Conservation (phyloP, 2,888 invertebrate species). For the Escarpia spicata region DNA sequence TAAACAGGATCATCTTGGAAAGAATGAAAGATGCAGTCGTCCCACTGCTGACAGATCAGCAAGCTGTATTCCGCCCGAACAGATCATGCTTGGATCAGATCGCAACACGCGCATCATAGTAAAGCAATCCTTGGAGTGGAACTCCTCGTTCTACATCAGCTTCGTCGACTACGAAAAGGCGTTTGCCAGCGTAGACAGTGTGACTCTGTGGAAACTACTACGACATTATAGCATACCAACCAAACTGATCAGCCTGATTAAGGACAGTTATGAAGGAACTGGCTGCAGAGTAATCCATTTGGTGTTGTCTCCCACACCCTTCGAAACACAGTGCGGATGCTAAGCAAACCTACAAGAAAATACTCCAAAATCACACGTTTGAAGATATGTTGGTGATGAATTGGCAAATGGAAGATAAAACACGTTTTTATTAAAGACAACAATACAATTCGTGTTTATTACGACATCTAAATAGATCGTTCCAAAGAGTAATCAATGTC, state of each 20-base stretch:
- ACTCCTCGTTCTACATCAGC: neutral
- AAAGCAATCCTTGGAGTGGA: neutral
- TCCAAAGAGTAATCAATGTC: too few species aligned
- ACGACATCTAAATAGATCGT: too few species aligned
- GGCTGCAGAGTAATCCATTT: neutral
- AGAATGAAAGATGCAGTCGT: neutral
- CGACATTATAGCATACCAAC: too few species aligned
- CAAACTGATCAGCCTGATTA: too few species aligned
- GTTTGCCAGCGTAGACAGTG: neutral
- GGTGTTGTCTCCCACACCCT: too few species aligned
- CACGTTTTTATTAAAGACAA: too few species aligned
- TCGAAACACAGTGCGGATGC: too few species aligned
- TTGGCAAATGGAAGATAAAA: too few species aligned
- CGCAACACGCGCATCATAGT: neutral
- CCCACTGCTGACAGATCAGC: neutral
- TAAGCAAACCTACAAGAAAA: too few species aligned
- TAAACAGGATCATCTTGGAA: neutral
- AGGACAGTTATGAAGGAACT: neutral
- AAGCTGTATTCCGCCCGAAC: neutral
- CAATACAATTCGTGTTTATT: too few species aligned
- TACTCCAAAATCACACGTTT: too few species aligned
- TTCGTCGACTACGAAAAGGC: neutral
- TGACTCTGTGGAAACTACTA: neutral
- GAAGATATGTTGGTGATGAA: too few species aligned
- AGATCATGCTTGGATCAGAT: slow-evolving; percentile 7